A percentile compares a stretch with the other conserved stretches of the same genome.
Conservation (phyloP, 2,113 vertebrate species). For the Bubalus kerabau region DNA sequence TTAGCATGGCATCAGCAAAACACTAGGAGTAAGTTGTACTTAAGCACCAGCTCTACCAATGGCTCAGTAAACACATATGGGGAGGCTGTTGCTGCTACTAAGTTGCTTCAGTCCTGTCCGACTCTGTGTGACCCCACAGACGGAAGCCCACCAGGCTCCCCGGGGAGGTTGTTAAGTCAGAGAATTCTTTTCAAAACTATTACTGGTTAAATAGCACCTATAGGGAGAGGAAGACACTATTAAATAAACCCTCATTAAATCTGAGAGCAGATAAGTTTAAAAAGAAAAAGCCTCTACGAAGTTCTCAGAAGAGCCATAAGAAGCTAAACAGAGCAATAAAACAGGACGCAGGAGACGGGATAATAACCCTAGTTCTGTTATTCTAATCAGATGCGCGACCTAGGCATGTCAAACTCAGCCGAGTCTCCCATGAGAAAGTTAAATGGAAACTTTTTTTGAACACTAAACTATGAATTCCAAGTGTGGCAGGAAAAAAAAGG, state of each 20-base stretch:
- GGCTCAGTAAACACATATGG: not conserved
- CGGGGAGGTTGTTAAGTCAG: not conserved
- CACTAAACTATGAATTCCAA: not conserved
- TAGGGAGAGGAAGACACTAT: not conserved
- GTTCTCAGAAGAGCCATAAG: not conserved
- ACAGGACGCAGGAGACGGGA: not conserved
- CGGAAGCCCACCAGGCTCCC: too few species aligned
- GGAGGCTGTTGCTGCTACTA: not conserved
- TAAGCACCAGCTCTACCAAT: not conserved
- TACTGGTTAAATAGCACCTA: not conserved
- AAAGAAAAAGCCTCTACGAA: not conserved
- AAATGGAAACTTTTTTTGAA: not conserved
- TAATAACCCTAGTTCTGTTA: not conserved
- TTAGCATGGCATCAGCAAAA: not conserved
- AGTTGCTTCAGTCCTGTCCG: too few species aligned
- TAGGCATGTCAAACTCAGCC: not conserved
- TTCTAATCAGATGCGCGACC: not conserved
- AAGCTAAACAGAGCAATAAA: not conserved
- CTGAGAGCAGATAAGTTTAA: not conserved
- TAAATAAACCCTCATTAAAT: not conserved
- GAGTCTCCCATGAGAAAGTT: not conserved
- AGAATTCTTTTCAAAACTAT: not conserved
- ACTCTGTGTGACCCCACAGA: too few species aligned
- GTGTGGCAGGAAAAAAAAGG: not conserved
- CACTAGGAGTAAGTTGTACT: not conserved